Evolutionary conservation across 2,888 invertebrate species (phyloP).

Genomic region (Apodemia mormo): DNA sequence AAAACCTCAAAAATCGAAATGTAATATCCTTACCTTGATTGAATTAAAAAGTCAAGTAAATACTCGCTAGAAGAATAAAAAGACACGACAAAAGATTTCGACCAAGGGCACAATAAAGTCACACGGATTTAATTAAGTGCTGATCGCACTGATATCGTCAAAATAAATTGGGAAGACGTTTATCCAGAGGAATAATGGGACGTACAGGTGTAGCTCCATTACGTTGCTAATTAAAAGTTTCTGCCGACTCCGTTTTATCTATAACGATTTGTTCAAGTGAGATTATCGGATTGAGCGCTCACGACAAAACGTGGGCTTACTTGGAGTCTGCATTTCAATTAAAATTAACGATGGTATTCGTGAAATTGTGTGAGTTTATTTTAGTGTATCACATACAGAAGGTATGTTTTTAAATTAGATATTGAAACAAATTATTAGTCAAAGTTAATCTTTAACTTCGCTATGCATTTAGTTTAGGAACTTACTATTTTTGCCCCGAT

Average conservation of each 20-base stretch:
- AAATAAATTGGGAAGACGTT: constrained; percentile 37
- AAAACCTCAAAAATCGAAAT: neutral
- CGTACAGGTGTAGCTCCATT: constrained; percentile 44
- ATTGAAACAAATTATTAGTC: no score
- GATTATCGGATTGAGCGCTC: constrained; percentile 29
- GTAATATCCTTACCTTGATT: neutral
- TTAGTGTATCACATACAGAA: neutral
- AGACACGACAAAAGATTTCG: constrained; percentile 2
- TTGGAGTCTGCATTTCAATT: constrained; percentile 21
- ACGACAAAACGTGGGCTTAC: constrained; percentile 23
- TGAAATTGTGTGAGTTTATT: neutral
- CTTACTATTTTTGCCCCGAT: no score
- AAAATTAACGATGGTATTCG: constrained; percentile 5
- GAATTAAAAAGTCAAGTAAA: neutral
- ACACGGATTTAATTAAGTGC: constrained; percentile 36
- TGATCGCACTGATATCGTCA: constrained; percentile 35
- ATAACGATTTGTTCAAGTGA: constrained; percentile 32
- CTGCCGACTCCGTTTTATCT: constrained; percentile 39
- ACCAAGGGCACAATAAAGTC: constrained; percentile 25
- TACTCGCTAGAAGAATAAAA: neutral
- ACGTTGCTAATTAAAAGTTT: constrained; percentile 49
- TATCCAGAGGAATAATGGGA: constrained; percentile 38
- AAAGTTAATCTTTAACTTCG: no score
- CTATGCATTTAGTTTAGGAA: no score
- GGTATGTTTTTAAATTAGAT: no score